phyloP scores from a whole-genome alignment of 2,888 invertebrate species.

The Sericinus montela region DNA sequence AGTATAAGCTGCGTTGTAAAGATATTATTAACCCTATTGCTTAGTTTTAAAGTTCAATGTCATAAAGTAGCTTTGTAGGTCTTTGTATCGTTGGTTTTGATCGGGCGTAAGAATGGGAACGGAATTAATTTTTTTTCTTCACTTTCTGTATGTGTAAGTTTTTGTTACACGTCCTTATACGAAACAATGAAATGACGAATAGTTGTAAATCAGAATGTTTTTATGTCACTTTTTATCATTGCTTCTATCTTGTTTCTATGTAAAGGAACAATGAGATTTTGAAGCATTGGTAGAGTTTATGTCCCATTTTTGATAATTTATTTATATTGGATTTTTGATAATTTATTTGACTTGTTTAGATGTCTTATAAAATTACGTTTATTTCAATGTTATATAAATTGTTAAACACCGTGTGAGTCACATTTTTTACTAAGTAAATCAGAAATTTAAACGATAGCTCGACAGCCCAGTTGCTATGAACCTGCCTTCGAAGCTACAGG shows the following conservation, averaged over 20 bases:
- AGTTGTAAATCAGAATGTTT: conserved; percentile 9
- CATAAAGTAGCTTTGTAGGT: conserved; percentile 21
- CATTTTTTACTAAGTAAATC: too few species aligned
- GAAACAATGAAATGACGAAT: conserved; percentile 36
- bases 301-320: background rate
- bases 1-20: background rate
- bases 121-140: conserved; percentile 37
- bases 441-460: too few species aligned
- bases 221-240: conserved; percentile 13
- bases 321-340: too few species aligned
- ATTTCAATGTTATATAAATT: too few species aligned
- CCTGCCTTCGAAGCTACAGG: too few species aligned
- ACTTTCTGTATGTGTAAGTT: conserved; percentile 37
- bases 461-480: too few species aligned
- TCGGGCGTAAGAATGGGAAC: conserved; percentile 38
- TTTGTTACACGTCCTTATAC: conserved; percentile 32
- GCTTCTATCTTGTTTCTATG: conserved; percentile 2
- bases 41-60: background rate
- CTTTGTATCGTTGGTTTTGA: conserved; percentile 43
- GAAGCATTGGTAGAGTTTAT: background rate
- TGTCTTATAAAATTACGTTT: too few species aligned
- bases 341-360: too few species aligned
- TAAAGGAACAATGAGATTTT: background rate
- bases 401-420: too few species aligned
- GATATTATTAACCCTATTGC: background rate